Conservation (phyloP, 2,797 vertebrate genomes). For the Scolopax bukidnonensis region DNA sequence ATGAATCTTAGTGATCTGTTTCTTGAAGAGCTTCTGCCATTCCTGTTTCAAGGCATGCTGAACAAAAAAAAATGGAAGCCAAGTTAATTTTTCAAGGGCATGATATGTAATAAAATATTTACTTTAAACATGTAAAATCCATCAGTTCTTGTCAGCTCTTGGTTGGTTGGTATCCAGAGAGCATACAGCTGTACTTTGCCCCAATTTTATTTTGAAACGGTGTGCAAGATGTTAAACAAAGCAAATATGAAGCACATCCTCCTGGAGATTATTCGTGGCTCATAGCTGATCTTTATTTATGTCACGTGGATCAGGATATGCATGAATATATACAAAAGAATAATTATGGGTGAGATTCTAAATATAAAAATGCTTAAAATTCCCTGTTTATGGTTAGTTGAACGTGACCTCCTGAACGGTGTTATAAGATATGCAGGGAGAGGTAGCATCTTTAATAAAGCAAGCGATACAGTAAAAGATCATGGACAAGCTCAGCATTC, state of each 20-base stretch:
- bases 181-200: background rate
- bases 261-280: background rate
- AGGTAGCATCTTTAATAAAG: background rate
- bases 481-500: background rate
- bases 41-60: constrained; percentile 50
- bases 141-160: constrained; percentile 17
- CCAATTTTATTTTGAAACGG: background rate
- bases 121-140: constrained; percentile 35
- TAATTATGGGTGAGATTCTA: background rate
- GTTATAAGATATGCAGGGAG: background rate
- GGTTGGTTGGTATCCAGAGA: background rate
- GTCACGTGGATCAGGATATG: background rate
- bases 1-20: background rate
- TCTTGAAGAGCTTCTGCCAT: constrained; percentile 27
- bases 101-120: constrained; percentile 48
- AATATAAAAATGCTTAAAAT: background rate
- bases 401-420: background rate
- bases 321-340: background rate
- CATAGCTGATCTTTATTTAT: background rate
- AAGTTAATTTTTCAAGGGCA: constrained; percentile 47
- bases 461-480: background rate
- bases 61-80: constrained; percentile 30
- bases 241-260: background rate
- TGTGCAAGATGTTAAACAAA: background rate
- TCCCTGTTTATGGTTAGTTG: background rate